Evolutionary conservation across 2,888 invertebrate species (phyloP).

Genomic region (Rhaphigaster nebulosa): DNA sequence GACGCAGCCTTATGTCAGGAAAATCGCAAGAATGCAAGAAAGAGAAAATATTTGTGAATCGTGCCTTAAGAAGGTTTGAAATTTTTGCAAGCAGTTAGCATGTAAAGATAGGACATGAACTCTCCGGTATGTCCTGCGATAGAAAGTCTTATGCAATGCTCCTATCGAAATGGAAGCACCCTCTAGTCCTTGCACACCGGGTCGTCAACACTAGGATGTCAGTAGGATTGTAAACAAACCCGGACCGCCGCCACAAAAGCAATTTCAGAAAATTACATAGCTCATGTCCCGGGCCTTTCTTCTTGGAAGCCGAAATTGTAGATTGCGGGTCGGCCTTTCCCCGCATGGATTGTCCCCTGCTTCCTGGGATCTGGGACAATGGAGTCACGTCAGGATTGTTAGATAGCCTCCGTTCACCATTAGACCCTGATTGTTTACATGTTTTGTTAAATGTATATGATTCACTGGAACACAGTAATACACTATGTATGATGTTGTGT

Average conservation of each 20-base stretch:
- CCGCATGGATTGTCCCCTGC: not conserved
- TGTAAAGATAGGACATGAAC: constrained; percentile 21
- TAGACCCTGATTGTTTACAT: not conserved
- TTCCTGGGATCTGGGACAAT: constrained; percentile 22
- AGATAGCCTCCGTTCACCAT: not conserved
- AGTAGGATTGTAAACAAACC: constrained; percentile 14
- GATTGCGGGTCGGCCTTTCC: not conserved
- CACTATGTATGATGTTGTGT: not conserved
- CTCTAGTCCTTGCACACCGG: not conserved
- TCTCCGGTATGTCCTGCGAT: not conserved
- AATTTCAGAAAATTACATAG: constrained; percentile 27
- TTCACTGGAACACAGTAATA: not conserved
- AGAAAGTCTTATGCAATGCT: not conserved
- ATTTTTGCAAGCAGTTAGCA: not conserved
- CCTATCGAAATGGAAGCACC: not conserved
- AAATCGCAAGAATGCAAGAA: not conserved
- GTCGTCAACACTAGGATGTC: not conserved
- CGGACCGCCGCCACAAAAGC: not conserved
- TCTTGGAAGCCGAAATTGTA: constrained; percentile 37
- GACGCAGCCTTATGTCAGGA: not conserved
- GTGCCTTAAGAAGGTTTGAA: not conserved
- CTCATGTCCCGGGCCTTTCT: not conserved
- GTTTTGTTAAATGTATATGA: not conserved
- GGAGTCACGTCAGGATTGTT: not conserved
- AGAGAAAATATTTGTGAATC: constrained; percentile 2